Percentiles rank a stretch among this genome's conserved stretches.
phyloP scores from a whole-genome alignment of 2,113 vertebrate species.

The Vidua macroura region DNA sequence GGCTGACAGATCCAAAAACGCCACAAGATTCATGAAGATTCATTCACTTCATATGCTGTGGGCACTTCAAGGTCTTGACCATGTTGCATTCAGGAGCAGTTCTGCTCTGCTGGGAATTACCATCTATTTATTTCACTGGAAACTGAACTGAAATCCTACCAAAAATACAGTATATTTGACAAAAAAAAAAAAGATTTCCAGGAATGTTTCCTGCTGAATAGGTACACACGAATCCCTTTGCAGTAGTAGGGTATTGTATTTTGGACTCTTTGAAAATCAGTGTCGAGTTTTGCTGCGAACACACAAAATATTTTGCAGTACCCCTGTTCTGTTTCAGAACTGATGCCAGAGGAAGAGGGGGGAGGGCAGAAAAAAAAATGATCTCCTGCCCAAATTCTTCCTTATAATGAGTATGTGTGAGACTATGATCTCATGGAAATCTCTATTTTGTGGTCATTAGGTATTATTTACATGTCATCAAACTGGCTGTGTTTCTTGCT shows the following conservation, averaged over 20 bases:
- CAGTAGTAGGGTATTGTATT: background rate
- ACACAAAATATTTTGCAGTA: background rate
- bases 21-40: background rate
- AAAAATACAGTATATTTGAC: background rate
- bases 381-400: conserved; percentile 19
- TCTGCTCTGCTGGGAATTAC: background rate
- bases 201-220: background rate
- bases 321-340: background rate
- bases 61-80: background rate
- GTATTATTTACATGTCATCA: conserved; percentile 14
- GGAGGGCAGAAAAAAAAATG: background rate
- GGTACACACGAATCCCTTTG: background rate
- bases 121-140: background rate
- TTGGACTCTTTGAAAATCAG: background rate
- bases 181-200: background rate
- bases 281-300: background rate
- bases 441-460: conserved; percentile 23
- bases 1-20: background rate
- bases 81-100: background rate
- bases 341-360: background rate
- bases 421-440: conserved; percentile 39
- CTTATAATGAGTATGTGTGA: conserved; percentile 49
- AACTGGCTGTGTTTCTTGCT: background rate
- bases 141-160: background rate
- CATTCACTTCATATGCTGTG: background rate